Base-by-base conservation (phyloP, 2,888 invertebrate genomes). In the Luffia ferchaultella region DNA sequence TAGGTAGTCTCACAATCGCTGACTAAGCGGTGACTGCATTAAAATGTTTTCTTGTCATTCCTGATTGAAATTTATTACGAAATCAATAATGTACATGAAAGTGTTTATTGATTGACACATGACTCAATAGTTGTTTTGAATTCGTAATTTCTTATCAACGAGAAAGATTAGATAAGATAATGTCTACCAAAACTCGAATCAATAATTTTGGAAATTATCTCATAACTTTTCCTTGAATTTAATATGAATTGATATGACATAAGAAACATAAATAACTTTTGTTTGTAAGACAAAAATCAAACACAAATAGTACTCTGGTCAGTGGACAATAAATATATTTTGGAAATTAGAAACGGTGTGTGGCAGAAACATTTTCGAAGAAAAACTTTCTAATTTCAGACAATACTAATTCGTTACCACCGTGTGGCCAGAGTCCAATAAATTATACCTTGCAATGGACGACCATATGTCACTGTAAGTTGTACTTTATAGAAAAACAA, bases 381-480 rank as follows among this genome's bases (percentile, higher is more conserved):
- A 46, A 30, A 17, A 56, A 56, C 64, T 74, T 70, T 73, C 74
- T 70, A 71, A 70, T 62, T 65, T 67, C 68, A 70, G 67, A 78
- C 74, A 79, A 77, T 45, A 42, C 69, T 63, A 72, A 73, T 74
- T 75, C 70, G 63, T 57, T 49, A 43, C 42, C 48, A 42, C 52
- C 62, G 59, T 49, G 72, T 70, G 74, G 75, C 72, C 71, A 66
- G 60, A 58, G 61, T 58, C 56, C 64, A 67, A 76, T 80, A 80
- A 82, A 80, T 82, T 75, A 71, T 57, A 66, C 63, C 70, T 62
- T 65, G 65, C 65, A 62, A 70, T 45, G 64, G 68, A 70, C 67
- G 63, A 64, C 73, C 76, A 74, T 70, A 76, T 77, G 76, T 73
- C 79, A 72, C 74, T 67, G n/a, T n/a, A n/a, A n/a, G n/a, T 70